These are phyloP conservation scores for Falco concolor DNA, from an alignment of 2,797 vertebrate genomes.

Conservation along the genomic window DNA sequence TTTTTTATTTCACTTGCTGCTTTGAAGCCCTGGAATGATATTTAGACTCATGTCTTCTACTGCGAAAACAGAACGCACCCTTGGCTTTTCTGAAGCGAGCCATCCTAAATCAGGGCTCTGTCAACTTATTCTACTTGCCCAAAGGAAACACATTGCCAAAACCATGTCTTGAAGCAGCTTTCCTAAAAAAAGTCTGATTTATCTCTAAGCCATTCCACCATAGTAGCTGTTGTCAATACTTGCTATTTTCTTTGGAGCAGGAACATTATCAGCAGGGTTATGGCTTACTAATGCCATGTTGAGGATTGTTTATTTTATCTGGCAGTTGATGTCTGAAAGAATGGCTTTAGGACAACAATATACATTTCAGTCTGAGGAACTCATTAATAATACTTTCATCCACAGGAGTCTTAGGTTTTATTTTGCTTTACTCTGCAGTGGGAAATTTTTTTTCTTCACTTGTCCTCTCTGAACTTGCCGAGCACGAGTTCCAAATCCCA, in stretches of 20 bases:
- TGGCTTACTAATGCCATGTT: neutral
- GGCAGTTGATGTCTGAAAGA: neutral
- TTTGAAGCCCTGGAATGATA: neutral
- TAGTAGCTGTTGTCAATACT: neutral
- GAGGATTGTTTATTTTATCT: conserved; percentile 26
- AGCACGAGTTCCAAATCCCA: conserved; percentile 79
- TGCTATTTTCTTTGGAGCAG: neutral
- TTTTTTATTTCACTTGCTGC: neutral
- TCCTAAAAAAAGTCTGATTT: neutral
- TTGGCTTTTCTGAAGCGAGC: neutral
- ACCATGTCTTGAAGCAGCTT: neutral
- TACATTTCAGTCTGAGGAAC: neutral
- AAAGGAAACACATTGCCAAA: neutral
- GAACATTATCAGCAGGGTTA: neutral
- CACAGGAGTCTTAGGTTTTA: conserved; percentile 23
- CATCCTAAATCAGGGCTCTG: neutral
- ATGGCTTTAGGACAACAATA: conserved; percentile 12
- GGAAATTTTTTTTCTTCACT: conserved; percentile 58
- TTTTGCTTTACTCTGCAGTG: conserved; percentile 1
- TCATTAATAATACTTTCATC: conserved; percentile 39
- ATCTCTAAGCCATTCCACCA: neutral
- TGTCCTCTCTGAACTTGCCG: conserved; percentile 77
- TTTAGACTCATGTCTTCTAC: neutral
- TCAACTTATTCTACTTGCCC: neutral
- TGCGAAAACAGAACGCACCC: neutral